phyloP scores from a whole-genome alignment of 2,888 invertebrate species.

The Rhopalosiphum nymphaeae region DNA sequence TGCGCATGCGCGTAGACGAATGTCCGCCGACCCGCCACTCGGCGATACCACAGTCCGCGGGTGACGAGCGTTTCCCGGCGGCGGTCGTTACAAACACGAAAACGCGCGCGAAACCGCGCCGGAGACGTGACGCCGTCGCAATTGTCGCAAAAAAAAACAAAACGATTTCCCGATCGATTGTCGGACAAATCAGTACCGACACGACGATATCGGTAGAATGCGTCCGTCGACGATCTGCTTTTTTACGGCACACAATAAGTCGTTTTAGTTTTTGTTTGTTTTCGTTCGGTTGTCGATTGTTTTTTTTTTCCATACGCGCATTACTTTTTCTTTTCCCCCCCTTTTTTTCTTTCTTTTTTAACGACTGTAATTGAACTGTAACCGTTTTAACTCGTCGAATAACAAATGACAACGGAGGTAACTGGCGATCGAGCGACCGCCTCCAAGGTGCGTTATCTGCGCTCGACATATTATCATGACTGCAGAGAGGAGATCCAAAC shows the following conservation, averaged over 20 bases:
- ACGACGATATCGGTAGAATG: too few relatives aligned
- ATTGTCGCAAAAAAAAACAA: background rate
- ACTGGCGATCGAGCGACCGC: background rate
- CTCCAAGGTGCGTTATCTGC: background rate
- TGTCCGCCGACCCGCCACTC: background rate
- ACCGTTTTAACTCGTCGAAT: background rate
- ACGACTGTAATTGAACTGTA: background rate
- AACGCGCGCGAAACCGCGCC: background rate
- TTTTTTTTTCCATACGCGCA: background rate
- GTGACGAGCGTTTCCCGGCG: background rate
- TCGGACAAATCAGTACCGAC: background rate
- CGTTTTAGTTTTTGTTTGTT: background rate
- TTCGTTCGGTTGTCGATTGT: background rate
- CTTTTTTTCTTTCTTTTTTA: background rate
- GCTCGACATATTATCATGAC: background rate
- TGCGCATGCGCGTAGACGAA: background rate
- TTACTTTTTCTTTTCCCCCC: background rate
- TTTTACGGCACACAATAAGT: background rate
- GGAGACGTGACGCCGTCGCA: background rate
- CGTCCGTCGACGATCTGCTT: background rate
- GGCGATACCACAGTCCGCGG: background rate
- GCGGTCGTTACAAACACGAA: background rate
- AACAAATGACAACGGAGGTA: background rate
- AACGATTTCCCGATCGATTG: background rate
- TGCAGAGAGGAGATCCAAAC: background rate